Conservation (phyloP, 2,113 vertebrate species). For the Varanus komodoensis region DNA sequence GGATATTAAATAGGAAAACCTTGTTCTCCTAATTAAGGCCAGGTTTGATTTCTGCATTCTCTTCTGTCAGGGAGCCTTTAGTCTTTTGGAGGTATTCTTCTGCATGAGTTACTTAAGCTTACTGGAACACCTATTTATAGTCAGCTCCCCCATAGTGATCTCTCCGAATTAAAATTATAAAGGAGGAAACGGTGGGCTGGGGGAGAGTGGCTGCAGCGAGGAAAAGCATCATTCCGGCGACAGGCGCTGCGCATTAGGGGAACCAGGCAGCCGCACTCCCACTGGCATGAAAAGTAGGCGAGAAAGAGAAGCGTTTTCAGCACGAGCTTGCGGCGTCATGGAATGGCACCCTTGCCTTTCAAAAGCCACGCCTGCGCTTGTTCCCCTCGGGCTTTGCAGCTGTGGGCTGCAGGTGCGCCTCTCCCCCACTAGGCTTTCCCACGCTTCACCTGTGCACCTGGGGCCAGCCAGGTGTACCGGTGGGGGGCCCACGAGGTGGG, state of each 20-base stretch:
- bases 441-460: too few species aligned
- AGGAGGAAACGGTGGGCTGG: not conserved
- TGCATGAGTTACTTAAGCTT: constrained; percentile 56
- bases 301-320: constrained; percentile 63
- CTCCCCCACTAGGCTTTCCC: not conserved
- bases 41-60: constrained; percentile 46
- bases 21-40: constrained; percentile 64
- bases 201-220: constrained; percentile 45
- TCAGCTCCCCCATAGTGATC: constrained; percentile 49
- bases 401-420: not conserved
- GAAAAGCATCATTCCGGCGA: constrained; percentile 66
- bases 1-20: constrained; percentile 51
- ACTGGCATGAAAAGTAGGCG: constrained; percentile 52
- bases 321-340: constrained; percentile 57
- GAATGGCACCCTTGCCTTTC: constrained; percentile 35
- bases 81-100: constrained; percentile 53
- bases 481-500: not conserved
- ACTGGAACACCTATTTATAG: constrained; percentile 64
- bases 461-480: too few species aligned
- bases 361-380: not conserved
- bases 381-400: not conserved
- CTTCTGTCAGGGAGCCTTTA: constrained; percentile 4
- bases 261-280: constrained; percentile 58
- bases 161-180: constrained; percentile 42
- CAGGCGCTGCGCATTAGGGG: constrained; percentile 64